These are phyloP conservation scores for Leptinotarsa haldemani DNA, from an alignment of 2,888 invertebrate species.

Conservation along the genomic window DNA sequence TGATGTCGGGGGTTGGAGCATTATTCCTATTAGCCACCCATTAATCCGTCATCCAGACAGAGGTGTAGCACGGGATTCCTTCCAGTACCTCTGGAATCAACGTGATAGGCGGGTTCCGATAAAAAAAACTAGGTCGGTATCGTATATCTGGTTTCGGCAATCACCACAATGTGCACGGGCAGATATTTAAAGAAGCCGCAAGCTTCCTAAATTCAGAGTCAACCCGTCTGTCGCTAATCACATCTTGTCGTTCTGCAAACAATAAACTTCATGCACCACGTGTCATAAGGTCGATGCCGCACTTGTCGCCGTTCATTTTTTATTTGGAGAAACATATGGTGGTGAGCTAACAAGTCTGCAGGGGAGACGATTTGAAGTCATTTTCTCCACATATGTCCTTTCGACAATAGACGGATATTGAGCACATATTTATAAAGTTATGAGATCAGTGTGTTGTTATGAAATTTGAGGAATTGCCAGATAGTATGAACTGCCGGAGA, in stretches of 20 bases:
- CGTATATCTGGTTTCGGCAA: neutral
- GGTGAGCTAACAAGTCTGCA: constrained; percentile 7
- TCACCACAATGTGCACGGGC: constrained; percentile 4
- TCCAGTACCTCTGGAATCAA: neutral
- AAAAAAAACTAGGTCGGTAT: neutral
- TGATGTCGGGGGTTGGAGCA: no score
- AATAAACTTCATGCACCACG: constrained; percentile 6
- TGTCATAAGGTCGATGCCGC: constrained; percentile 9
- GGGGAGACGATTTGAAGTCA: constrained; percentile 9
- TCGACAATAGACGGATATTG: constrained; percentile 5
- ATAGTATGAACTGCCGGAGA: neutral
- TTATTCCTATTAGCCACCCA: no score
- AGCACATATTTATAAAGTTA: constrained; percentile 1
- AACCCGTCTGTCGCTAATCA: constrained; percentile 9
- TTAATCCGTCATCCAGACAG: no score
- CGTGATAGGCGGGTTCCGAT: neutral
- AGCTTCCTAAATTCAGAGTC: neutral
- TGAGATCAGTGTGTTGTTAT: neutral
- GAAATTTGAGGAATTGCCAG: constrained; percentile 4
- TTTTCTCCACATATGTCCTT: constrained; percentile 5
- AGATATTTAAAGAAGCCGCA: constrained; percentile 1
- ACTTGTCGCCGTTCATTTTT: constrained; percentile 11
- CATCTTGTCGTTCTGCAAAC: constrained; percentile 15
- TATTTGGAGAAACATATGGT: neutral
- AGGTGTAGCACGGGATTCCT: neutral